Evolutionary conservation across 2,797 vertebrate genomes (phyloP).

Genomic region (Sciurus carolinensis): DNA sequence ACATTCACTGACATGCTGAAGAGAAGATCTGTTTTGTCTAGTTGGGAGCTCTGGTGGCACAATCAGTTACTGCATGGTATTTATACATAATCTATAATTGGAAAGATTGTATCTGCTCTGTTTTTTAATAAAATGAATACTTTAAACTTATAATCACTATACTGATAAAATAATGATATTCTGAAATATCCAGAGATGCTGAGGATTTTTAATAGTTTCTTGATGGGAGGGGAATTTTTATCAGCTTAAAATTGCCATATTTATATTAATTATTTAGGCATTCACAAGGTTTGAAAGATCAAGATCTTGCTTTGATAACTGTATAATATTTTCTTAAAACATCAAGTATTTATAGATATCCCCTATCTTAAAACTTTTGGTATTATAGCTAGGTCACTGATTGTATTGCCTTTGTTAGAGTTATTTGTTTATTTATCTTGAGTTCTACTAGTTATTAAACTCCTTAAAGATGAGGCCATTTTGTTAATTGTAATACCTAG

Average conservation of each 20-base stretch:
- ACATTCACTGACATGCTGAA: background rate
- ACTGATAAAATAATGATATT: conserved; percentile 36
- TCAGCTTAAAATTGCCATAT: conserved; percentile 42
- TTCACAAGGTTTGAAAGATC: conserved; percentile 28
- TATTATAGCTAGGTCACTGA: conserved; percentile 17
- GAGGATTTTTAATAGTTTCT: conserved; percentile 60
- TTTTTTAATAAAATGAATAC: conserved; percentile 65
- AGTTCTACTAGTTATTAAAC: conserved; percentile 59
- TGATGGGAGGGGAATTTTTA: conserved; percentile 3
- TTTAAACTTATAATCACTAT: conserved; percentile 10
- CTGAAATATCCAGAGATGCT: conserved; percentile 47
- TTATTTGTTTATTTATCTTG: conserved; percentile 56
- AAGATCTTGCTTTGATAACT: conserved; percentile 66
- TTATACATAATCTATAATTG: conserved; percentile 3
- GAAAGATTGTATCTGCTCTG: background rate
- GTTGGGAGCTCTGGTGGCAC: no score
- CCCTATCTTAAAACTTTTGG: conserved; percentile 39
- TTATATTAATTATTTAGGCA: conserved; percentile 56
- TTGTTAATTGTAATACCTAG: conserved; percentile 32
- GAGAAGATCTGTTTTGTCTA: background rate
- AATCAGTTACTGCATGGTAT: background rate
- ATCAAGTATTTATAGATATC: conserved; percentile 56
- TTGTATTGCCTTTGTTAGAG: conserved; percentile 30
- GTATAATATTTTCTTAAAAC: conserved; percentile 64
- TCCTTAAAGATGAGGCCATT: conserved; percentile 47